Conservation (phyloP, 2,797 vertebrate genomes). For the Schizopygopsis pylzovi region DNA sequence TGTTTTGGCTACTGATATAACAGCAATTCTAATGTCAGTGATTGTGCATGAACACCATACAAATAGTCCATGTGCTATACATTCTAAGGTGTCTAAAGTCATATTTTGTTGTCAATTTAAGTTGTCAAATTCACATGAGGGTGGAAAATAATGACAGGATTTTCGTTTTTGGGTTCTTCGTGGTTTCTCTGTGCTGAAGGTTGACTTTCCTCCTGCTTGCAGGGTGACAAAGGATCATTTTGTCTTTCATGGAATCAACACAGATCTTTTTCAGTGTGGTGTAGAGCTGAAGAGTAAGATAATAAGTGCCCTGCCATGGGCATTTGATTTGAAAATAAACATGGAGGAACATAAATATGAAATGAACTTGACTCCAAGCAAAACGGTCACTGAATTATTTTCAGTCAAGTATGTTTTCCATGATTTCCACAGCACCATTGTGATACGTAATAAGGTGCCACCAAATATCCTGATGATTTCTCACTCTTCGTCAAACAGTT, state of each 20-base stretch:
- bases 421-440: not conserved
- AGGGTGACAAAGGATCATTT: constrained; percentile 75
- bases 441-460: not conserved
- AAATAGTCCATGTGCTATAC: not conserved
- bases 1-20: not conserved
- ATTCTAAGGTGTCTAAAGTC: not conserved
- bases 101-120: not conserved
- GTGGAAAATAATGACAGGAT: not conserved
- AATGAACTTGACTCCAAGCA: constrained; percentile 67
- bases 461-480: not conserved
- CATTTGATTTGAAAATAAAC: constrained; percentile 71
- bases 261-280: constrained; percentile 79
- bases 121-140: not conserved
- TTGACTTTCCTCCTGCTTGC: constrained; percentile 27
- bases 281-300: constrained; percentile 71
- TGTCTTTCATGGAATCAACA: constrained; percentile 80
- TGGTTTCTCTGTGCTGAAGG: not conserved
- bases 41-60: not conserved
- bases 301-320: constrained; percentile 69
- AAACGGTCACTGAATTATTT: constrained; percentile 67
- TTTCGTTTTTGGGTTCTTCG: not conserved
- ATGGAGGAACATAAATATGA: constrained; percentile 67
- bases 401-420: constrained; percentile 69
- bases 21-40: not conserved
- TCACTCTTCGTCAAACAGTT: constrained; percentile 67